These are phyloP conservation scores for Ptychoptera contaminata DNA, from an alignment of 2,888 invertebrate species.

Conservation along the genomic window DNA sequence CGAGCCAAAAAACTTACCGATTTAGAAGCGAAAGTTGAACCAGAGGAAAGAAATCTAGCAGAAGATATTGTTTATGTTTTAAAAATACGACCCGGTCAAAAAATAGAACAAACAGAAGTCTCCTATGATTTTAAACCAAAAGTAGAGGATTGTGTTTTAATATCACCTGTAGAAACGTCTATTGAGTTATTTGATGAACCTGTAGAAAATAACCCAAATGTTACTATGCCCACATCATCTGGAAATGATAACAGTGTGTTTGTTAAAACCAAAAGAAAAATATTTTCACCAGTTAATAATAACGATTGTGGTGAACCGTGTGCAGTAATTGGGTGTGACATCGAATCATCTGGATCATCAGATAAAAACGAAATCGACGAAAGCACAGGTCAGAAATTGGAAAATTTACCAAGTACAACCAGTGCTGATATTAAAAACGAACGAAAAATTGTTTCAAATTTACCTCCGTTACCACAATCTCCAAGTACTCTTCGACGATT, in stretches of 20 bases:
- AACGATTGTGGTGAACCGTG: conserved; percentile 10
- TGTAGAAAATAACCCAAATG: conserved; percentile 11
- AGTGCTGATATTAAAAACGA: neutral
- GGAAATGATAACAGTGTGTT: conserved; percentile 38
- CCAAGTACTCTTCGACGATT: conserved; percentile 38
- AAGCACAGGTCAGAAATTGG: neutral
- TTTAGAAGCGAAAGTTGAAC: conserved; percentile 10
- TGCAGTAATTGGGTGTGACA: conserved; percentile 7
- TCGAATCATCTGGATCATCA: conserved; percentile 12
- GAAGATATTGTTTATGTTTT: conserved; percentile 26
- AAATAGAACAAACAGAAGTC: conserved; percentile 18
- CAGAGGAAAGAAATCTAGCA: conserved; percentile 27
- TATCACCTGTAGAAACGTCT: conserved; percentile 15
- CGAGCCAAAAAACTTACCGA: conserved; percentile 15
- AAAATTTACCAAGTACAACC: neutral
- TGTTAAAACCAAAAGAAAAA: conserved; percentile 64
- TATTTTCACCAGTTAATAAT: conserved; percentile 53
- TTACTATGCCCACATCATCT: conserved; percentile 18
- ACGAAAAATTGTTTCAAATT: conserved; percentile 12
- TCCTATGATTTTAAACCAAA: neutral
- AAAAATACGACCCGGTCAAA: conserved; percentile 26
- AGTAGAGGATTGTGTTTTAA: conserved; percentile 7
- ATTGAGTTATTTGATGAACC: conserved; percentile 14
- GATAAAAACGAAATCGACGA: conserved; percentile 10
- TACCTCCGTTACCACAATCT: conserved; percentile 43